phyloP scores from a whole-genome alignment of 2,113 vertebrate species.

The Geococcyx californianus region DNA sequence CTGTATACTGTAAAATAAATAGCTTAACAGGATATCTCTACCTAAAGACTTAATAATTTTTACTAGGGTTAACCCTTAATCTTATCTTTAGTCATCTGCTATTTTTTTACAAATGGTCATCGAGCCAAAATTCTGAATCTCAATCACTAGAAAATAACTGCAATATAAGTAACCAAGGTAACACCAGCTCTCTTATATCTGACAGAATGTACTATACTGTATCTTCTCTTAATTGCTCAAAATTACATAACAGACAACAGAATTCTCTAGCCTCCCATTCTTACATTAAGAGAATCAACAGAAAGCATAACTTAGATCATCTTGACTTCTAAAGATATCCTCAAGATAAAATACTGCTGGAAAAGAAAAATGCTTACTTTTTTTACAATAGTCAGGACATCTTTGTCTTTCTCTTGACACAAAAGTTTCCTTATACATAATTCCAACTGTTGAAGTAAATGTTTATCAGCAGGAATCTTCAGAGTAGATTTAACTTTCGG shows the following conservation, averaged over 20 bases:
- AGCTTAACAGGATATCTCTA: background rate
- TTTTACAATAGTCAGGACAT: conserved; percentile 88
- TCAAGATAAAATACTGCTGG: background rate
- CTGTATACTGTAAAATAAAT: background rate
- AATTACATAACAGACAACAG: background rate
- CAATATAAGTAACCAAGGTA: background rate
- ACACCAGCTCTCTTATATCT: background rate
- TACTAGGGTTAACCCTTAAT: background rate
- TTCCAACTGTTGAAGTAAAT: conserved; percentile 91
- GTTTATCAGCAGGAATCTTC: conserved; percentile 89
- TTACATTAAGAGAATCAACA: background rate
- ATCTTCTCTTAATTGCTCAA: background rate
- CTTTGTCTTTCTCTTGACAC: conserved; percentile 94
- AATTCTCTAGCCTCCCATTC: background rate
- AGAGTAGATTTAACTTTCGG: conserved; percentile 90
- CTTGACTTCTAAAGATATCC: background rate
- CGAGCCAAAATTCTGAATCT: background rate
- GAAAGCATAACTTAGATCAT: background rate
- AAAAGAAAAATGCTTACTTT: conserved; percentile 77
- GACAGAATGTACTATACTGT: background rate
- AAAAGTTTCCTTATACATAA: conserved; percentile 90
- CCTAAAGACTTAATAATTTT: background rate
- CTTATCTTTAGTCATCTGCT: background rate
- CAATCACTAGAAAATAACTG: background rate
- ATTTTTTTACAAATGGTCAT: background rate